Evolutionary conservation across 2,888 invertebrate species (phyloP).

Genomic region (Lepidonotus clava): DNA sequence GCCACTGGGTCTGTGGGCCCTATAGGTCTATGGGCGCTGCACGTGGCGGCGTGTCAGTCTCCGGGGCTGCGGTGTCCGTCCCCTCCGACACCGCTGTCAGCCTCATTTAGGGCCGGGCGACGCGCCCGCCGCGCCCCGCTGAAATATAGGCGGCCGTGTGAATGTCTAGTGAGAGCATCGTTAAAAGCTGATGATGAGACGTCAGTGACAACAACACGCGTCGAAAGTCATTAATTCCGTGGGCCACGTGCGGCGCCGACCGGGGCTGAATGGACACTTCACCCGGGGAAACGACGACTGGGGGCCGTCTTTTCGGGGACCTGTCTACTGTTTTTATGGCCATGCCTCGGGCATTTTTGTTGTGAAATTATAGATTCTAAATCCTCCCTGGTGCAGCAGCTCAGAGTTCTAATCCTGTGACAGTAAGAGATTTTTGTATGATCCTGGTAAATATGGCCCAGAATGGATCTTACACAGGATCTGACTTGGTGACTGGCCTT

Average conservation of each 20-base stretch:
- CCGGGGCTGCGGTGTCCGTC: neutral
- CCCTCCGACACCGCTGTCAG: neutral
- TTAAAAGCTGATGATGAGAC: constrained; percentile 54
- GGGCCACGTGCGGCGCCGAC: constrained; percentile 7
- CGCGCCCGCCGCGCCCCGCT: constrained; percentile 17
- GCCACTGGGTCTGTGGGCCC: neutral
- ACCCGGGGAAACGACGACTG: neutral
- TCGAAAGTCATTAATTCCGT: constrained; percentile 19
- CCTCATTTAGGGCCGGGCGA: too few relatives aligned
- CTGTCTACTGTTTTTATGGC: constrained; percentile 3
- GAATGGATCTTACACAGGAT: too few relatives aligned
- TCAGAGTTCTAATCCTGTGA: too few relatives aligned
- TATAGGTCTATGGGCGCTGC: neutral
- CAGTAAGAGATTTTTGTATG: too few relatives aligned
- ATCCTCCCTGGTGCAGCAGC: neutral
- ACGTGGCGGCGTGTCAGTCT: constrained; percentile 15
- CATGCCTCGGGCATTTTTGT: neutral
- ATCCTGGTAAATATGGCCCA: too few relatives aligned
- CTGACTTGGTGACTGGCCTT: too few relatives aligned
- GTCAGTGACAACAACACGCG: constrained; percentile 37
- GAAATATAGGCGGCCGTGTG: constrained; percentile 39
- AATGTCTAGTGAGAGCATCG: constrained; percentile 48
- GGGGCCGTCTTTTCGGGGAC: neutral
- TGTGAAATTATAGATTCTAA: neutral
- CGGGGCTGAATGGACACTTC: neutral